phyloP scores from a whole-genome alignment of 2,113 vertebrate species.

The Gobius niger region DNA sequence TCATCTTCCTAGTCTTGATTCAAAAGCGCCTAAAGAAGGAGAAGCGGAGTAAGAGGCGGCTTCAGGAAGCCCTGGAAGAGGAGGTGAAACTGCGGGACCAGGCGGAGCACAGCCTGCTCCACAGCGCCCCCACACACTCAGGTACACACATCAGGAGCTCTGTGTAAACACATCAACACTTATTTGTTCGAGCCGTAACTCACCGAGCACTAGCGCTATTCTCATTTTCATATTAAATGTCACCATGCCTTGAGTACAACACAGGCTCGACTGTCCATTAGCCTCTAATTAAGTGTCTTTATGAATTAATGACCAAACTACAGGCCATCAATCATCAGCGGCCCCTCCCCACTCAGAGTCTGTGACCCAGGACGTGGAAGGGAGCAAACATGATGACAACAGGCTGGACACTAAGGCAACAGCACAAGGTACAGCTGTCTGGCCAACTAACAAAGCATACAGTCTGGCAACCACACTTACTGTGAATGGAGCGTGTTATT shows the following conservation, averaged over 20 bases:
- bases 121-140: conserved; percentile 62
- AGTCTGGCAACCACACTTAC: conserved; percentile 22
- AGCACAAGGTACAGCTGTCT: conserved; percentile 90
- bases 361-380: conserved; percentile 93
- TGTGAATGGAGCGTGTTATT: neutral
- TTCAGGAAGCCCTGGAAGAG: conserved; percentile 74
- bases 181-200: conserved; percentile 17
- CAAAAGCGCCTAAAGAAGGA: conserved; percentile 76
- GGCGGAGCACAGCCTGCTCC: conserved; percentile 69
- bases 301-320: conserved; percentile 66
- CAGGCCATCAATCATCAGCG: conserved; percentile 73
- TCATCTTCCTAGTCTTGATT: conserved; percentile 59
- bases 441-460: conserved; percentile 79
- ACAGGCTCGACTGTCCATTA: conserved; percentile 54
- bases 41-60: conserved; percentile 72
- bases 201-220: conserved; percentile 7
- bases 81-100: conserved; percentile 75
- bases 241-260: conserved; percentile 43
- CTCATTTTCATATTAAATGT: conserved; percentile 60
- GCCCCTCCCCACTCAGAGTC: conserved; percentile 87
- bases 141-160: conserved; percentile 32
- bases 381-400: conserved; percentile 86
- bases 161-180: conserved; percentile 1
- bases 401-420: conserved; percentile 96
- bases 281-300: conserved; percentile 66